Base-by-base conservation (phyloP, 2,888 invertebrate species). In the Pristionchus mayeri region DNA sequence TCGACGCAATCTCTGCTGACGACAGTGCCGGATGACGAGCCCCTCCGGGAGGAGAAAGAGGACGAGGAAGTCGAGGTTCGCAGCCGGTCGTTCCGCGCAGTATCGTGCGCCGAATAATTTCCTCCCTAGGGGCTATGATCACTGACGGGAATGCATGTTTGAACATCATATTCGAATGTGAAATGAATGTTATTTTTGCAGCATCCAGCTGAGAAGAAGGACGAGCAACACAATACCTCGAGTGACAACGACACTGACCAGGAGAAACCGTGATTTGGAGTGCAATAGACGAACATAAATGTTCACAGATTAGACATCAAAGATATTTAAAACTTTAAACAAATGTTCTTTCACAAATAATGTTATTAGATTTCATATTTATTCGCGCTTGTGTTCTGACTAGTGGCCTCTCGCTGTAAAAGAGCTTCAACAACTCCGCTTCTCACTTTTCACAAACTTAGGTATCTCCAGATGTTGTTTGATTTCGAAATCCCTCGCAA, bases 221-320 rank as follows among this genome's bases (percentile, higher is more conserved):
- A 52, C 7, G 76, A 52, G 24, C 52, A 84, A n/a, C 52, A 71
- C n/a, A 84, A 71, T 27, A 84, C 71, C 7, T 54, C 37, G 44
- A 52, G 63, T 24, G 60, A 84, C 24, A 30, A 60, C 44, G 84
- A 84, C 30, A 54, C 52, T 13, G 71, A 67, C 34, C 37, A 34
- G 37, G 54, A 84, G 48, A 76, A 84, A 40, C 44, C 11, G 44
- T 50, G 18, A 75, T 27, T 18, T 52, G 63, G 24, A 13, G 50
- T 21, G n/a, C n/a, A n/a, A n/a, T n/a, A n/a, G n/a, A n/a, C n/a
- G n/a, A n/a, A n/a, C n/a, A n/a, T n/a, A n/a, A n/a, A n/a, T n/a
- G n/a, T n/a, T n/a, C n/a, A 48, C 34, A 63, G 24, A 13, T 54
- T 54, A 24, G n/a, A 11, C 18, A 50, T 21, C 54, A n/a, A 11